A percentile compares a stretch with the other conserved stretches of the same genome.
These are phyloP conservation scores for Trogon melanurus DNA, from an alignment of 2,113 vertebrate species.

Conservation along the genomic window DNA sequence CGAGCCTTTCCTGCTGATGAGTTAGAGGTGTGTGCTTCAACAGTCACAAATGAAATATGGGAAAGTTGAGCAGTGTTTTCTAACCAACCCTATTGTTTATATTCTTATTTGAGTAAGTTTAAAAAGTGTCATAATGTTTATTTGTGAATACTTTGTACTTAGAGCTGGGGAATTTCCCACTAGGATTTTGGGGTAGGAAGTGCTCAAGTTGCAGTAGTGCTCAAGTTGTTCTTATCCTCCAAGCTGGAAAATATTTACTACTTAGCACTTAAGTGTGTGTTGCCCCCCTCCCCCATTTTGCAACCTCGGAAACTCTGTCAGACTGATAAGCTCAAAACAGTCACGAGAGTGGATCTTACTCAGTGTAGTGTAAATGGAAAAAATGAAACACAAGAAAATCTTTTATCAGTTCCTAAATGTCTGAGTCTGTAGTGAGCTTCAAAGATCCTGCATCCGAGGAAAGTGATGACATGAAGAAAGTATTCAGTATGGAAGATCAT, in stretches of 20 bases:
- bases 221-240: background rate
- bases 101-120: background rate
- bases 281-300: background rate
- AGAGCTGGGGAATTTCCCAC: background rate
- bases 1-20: background rate
- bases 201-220: background rate
- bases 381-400: background rate
- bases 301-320: background rate
- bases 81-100: background rate
- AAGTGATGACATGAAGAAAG: conserved; percentile 11
- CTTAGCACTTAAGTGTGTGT: background rate
- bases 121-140: background rate
- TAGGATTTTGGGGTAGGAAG: background rate
- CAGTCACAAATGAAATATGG: background rate
- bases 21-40: background rate
- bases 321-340: background rate
- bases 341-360: background rate
- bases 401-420: background rate
- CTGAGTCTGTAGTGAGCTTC: conserved; percentile 12
- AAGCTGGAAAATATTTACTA: background rate
- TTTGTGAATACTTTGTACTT: background rate
- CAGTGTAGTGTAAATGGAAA: background rate
- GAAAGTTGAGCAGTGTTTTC: background rate
- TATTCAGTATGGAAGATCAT: background rate
- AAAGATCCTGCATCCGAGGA: conserved; percentile 18